These are phyloP conservation scores for Rhopilema esculentum DNA, from an alignment of 30 jellyfish, hydroid and myxozoan genomes.

Conservation along the genomic window DNA sequence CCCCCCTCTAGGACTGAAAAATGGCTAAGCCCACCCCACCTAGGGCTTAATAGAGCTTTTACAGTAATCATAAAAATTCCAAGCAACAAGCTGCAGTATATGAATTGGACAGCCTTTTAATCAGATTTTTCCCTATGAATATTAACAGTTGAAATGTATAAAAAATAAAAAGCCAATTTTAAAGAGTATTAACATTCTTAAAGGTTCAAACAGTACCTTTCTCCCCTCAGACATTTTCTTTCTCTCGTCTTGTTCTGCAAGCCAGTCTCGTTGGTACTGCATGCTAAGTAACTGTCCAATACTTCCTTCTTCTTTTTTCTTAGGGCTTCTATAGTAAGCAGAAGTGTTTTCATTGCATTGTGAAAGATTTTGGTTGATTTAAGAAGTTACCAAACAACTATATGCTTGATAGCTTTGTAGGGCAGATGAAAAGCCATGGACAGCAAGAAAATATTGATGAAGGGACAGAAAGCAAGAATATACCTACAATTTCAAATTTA, in stretches of 20 bases:
- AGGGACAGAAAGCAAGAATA: no score
- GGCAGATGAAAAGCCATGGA: neutral
- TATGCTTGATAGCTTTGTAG: neutral
- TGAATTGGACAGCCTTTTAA: neutral
- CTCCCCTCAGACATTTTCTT: conserved; percentile 11
- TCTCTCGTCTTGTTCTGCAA: conserved; percentile 37
- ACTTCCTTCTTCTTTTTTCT: conserved; percentile 38
- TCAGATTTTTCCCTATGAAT: neutral
- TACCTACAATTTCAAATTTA: no score
- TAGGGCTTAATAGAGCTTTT: no score
- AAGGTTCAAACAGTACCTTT: conserved; percentile 8
- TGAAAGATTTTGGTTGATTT: no score
- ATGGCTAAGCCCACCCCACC: no score
- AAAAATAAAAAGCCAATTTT: neutral
- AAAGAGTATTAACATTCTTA: neutral
- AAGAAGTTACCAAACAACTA: neutral
- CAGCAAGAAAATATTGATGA: neutral
- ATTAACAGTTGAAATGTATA: neutral
- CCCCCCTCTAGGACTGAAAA: no score
- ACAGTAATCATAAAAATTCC: no score
- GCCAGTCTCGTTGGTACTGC: conserved; percentile 83
- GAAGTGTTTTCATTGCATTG: neutral
- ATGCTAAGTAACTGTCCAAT: conserved; percentile 73
- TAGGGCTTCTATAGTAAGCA: neutral
- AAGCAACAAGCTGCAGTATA: no score